phyloP scores from a whole-genome alignment of 2,888 invertebrate species.

The Agrotis exclamationis region DNA sequence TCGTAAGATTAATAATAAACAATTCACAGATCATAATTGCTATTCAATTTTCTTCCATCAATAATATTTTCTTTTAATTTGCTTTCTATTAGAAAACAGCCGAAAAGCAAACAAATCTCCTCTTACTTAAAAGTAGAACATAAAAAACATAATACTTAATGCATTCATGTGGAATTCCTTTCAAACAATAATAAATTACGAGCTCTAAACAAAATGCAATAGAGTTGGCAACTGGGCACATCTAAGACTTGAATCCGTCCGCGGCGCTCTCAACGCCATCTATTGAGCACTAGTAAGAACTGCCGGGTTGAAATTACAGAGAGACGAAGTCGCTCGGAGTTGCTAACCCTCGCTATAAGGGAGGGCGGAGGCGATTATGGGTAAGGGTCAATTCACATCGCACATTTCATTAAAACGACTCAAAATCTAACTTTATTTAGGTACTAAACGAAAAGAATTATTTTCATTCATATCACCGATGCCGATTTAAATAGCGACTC shows the following conservation, averaged over 20 bases:
- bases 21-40: no score
- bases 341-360: conserved; percentile 16
- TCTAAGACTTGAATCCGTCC: not conserved
- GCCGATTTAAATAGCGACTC: no score
- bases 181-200: conserved; percentile 9
- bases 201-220: conserved; percentile 4
- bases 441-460: no score
- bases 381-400: not conserved
- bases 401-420: no score
- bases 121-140: not conserved
- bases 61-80: no score
- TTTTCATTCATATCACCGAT: no score
- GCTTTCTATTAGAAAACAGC: no score
- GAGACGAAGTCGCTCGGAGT: not conserved
- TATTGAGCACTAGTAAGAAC: conserved; percentile 15
- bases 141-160: not conserved
- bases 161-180: not conserved
- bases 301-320: not conserved
- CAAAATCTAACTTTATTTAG: no score
- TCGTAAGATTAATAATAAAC: no score
- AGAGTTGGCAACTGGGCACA: conserved; percentile 3
- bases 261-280: conserved; percentile 40
- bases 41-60: no score
- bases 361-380: conserved; percentile 15
- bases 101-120: no score